These are phyloP conservation scores for Diadegma fenestrale DNA, from an alignment of 2,888 invertebrate species.

Conservation along the genomic window DNA sequence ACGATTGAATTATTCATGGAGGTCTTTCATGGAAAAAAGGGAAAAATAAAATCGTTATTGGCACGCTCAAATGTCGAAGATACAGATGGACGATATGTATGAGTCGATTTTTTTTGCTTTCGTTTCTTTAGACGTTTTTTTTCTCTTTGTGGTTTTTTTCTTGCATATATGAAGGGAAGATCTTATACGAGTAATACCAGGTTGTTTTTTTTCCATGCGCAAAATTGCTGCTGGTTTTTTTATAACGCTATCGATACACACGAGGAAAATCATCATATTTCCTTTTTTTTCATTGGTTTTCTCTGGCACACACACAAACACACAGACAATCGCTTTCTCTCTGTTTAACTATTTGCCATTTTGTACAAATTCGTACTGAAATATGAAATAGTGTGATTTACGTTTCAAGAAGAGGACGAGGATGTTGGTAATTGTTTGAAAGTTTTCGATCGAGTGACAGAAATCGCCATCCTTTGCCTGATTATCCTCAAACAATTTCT, in stretches of 20 bases:
- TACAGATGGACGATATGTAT: constrained; percentile 74
- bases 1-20: constrained; percentile 25
- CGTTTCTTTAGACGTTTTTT: constrained; percentile 28
- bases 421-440: background rate
- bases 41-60: constrained; percentile 74
- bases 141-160: constrained; percentile 49
- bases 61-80: constrained; percentile 82
- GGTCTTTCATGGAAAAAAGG: constrained; percentile 37
- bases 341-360: constrained; percentile 23
- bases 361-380: constrained; percentile 65
- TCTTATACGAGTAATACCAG: constrained; percentile 75
- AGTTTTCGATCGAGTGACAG: constrained; percentile 25
- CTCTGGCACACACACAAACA: background rate
- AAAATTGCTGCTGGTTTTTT: constrained; percentile 63
- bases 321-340: background rate
- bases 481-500: constrained; percentile 54
- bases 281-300: constrained; percentile 15
- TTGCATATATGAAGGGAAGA: constrained; percentile 77
- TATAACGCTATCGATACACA: constrained; percentile 72
- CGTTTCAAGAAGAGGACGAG: constrained; percentile 23
- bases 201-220: constrained; percentile 65
- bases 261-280: constrained; percentile 68
- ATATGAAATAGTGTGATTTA: constrained; percentile 42
- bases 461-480: constrained; percentile 14
- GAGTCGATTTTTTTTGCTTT: constrained; percentile 44